These are phyloP conservation scores for Nestor notabilis DNA, from an alignment of 2,113 vertebrate species.

Conservation along the genomic window DNA sequence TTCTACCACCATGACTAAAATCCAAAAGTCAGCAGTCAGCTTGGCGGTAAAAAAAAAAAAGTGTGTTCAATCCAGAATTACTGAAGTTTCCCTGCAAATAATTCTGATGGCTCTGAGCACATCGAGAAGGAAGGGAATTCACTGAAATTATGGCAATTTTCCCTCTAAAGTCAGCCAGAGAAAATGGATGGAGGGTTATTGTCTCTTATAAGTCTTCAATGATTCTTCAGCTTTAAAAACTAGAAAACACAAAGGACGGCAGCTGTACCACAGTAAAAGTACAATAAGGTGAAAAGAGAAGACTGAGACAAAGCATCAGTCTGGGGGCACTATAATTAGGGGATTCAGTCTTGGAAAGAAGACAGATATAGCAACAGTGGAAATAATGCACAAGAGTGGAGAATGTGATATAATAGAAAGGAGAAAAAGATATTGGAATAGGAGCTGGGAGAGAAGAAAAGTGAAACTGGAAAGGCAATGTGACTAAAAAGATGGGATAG, in stretches of 20 bases:
- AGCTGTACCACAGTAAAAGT: neutral
- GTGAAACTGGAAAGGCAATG: neutral
- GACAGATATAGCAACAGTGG: neutral
- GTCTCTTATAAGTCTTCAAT: neutral
- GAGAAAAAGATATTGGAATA: neutral
- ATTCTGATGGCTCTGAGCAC: neutral
- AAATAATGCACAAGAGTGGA: neutral
- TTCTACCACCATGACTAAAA: neutral
- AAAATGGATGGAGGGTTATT: constrained; percentile 21
- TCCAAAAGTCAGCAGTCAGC: neutral
- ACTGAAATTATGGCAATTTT: constrained; percentile 48
- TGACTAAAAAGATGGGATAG: neutral
- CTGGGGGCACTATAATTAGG: neutral
- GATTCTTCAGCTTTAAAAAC: constrained; percentile 23
- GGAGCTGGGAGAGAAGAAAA: neutral
- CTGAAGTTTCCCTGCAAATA: constrained; percentile 11
- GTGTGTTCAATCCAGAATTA: neutral
- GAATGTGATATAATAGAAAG: neutral
- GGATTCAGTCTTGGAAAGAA: neutral
- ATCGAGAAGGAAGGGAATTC: neutral
- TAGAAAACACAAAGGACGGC: constrained; percentile 5
- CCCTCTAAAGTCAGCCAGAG: neutral
- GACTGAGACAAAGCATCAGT: constrained; percentile 11
- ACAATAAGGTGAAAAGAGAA: neutral
- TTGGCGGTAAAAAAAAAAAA: neutral